phyloP scores from a whole-genome alignment of 2,113 vertebrate genomes.

The Lepidothrix coronata region DNA sequence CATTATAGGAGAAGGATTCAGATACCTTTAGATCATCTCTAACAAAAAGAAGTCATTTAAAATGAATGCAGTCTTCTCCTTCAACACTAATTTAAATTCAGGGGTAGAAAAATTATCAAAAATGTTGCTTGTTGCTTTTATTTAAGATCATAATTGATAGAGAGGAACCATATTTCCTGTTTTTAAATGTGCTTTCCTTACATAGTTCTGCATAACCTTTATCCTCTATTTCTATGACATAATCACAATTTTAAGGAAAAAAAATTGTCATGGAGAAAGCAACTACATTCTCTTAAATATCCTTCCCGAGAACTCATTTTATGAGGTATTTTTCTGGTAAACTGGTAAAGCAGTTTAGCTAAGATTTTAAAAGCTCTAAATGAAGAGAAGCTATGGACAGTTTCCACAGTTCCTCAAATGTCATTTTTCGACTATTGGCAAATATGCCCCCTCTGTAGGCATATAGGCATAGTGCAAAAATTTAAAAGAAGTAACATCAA shows the following conservation, averaged over 20 bases:
- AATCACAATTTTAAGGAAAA: background rate
- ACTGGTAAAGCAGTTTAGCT: background rate
- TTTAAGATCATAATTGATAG: background rate
- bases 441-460: background rate
- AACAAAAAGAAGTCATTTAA: background rate
- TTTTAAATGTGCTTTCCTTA: background rate
- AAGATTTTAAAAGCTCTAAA: background rate
- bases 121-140: background rate
- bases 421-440: background rate
- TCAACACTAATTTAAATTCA: background rate
- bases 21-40: background rate
- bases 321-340: background rate
- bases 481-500: background rate
- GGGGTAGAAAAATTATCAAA: background rate
- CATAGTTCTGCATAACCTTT: background rate
- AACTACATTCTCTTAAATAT: background rate
- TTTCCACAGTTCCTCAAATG: background rate
- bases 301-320: background rate
- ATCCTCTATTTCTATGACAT: background rate
- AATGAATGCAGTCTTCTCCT: background rate
- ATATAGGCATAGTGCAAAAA: background rate
- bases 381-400: background rate
- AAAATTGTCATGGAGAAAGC: background rate
- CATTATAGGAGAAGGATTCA: background rate
- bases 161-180: background rate